Percentiles rank a stretch among this genome's conserved stretches.
These are phyloP conservation scores for Panagrolaimus sp. DNA, from an alignment of 1,140 invertebrate species.

Conservation along the genomic window DNA sequence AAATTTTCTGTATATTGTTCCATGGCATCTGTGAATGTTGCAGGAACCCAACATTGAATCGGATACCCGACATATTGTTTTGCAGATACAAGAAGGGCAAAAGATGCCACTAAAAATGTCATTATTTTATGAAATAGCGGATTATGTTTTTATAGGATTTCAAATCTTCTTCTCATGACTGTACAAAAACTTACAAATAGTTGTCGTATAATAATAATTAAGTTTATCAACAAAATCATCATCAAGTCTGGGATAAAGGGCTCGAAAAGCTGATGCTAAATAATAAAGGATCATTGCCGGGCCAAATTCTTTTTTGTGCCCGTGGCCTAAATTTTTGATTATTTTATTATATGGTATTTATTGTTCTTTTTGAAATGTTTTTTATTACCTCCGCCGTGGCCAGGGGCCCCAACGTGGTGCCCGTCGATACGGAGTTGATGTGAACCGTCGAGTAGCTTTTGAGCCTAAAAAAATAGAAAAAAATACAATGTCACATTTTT, in stretches of 20 bases:
- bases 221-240: slow-evolving; percentile 60
- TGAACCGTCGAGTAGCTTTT: slow-evolving; percentile 59
- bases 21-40: slow-evolving; percentile 60
- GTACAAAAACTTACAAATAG: slow-evolving; percentile 47
- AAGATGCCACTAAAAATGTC: slow-evolving; percentile 57
- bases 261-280: slow-evolving; percentile 58
- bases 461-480: slow-evolving; percentile 41
- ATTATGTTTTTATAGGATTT: too few species aligned
- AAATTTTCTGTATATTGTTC: slow-evolving; percentile 59
- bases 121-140: too few species aligned
- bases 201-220: slow-evolving; percentile 60
- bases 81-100: slow-evolving; percentile 57
- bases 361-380: background rate
- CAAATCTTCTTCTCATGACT: background rate
- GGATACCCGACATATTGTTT: slow-evolving; percentile 59
- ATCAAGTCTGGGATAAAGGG: slow-evolving; percentile 57
- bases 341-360: slow-evolving; percentile 21
- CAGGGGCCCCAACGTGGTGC: slow-evolving; percentile 56
- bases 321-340: slow-evolving; percentile 47
- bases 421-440: slow-evolving; percentile 57
- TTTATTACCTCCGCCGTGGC: slow-evolving; percentile 51
- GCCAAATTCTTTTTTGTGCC: slow-evolving; percentile 59
- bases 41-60: slow-evolving; percentile 60
- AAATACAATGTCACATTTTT: background rate
- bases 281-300: slow-evolving; percentile 60